These are phyloP conservation scores for Cydia pomonella DNA, from an alignment of 1,140 invertebrate species.

Conservation along the genomic window DNA sequence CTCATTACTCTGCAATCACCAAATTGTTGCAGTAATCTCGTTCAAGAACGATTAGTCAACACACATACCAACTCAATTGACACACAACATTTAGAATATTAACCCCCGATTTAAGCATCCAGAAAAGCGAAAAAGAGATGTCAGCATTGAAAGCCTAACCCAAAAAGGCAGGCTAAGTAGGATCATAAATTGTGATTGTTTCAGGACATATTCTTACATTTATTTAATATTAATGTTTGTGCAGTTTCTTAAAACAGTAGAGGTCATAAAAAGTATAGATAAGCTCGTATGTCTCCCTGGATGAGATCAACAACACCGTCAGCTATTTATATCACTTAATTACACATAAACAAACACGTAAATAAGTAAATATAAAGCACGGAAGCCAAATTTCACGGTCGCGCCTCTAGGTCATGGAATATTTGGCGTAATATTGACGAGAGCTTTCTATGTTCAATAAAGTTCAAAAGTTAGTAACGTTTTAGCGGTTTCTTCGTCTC, in stretches of 20 bases:
- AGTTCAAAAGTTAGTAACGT: not conserved
- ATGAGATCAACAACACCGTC: constrained; percentile 12
- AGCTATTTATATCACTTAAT: not conserved
- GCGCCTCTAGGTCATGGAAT: constrained; percentile 21
- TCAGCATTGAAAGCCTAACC: not conserved
- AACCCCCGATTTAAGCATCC: not conserved
- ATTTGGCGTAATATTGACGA: constrained; percentile 3
- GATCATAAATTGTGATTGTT: not conserved
- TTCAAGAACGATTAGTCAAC: not conserved
- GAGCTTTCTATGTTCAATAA: constrained; percentile 12
- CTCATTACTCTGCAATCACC: not conserved
- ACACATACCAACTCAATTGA: not conserved
- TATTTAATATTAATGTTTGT: not conserved
- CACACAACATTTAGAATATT: not conserved
- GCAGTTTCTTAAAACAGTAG: constrained; percentile 11
- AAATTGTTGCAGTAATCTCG: not conserved
- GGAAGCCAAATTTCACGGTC: constrained; percentile 23
- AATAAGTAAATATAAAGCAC: constrained; percentile 4
- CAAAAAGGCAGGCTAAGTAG: not conserved
- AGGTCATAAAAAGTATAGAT: not conserved
- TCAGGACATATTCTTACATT: not conserved
- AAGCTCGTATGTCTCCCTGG: not conserved
- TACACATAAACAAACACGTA: constrained; percentile 6
- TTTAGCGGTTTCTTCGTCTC: not conserved
- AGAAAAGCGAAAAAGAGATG: not conserved